Percentiles rank a stretch among this genome's conserved stretches.
phyloP scores from a whole-genome alignment of 1,140 invertebrate species.

The Drosophila littoralis region DNA sequence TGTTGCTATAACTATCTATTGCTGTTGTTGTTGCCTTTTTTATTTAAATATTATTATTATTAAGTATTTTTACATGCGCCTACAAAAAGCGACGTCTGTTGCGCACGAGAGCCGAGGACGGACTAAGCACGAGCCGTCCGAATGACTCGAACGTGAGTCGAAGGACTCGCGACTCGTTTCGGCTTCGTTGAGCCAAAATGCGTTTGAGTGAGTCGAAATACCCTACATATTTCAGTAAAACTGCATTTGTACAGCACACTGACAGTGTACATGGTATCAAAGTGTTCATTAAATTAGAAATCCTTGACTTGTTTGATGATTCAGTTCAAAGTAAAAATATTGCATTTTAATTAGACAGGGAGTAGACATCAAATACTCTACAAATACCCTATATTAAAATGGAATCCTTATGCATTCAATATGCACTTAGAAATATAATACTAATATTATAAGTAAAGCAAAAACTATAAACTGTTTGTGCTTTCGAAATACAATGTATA shows the following conservation, averaged over 20 bases:
- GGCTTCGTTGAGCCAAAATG: slow-evolving; percentile 16
- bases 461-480: too few species aligned
- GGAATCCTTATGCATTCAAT: too few species aligned
- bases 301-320: too few species aligned
- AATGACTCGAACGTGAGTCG: slow-evolving; percentile 23
- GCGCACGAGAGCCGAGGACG: slow-evolving; percentile 76
- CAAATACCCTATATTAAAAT: too few species aligned
- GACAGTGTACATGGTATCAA: not conserved
- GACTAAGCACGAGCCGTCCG: slow-evolving; percentile 49
- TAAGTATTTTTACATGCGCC: slow-evolving; percentile 25
- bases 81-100: slow-evolving; percentile 56
- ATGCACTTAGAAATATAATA: too few species aligned
- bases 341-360: too few species aligned
- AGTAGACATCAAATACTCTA: too few species aligned
- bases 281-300: too few species aligned
- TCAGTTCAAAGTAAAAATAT: too few species aligned
- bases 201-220: slow-evolving; percentile 49
- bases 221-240: not conserved
- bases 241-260: not conserved
- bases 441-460: too few species aligned
- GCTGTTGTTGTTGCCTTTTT: slow-evolving; percentile 6
- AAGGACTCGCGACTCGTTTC: slow-evolving; percentile 40
- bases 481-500: too few species aligned
- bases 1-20: slow-evolving; percentile 13
- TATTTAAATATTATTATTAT: slow-evolving; percentile 5